A percentile compares a stretch with the other conserved stretches of the same genome.
phyloP scores from a whole-genome alignment of 2,797 vertebrate genomes.

The Mus caroli region DNA sequence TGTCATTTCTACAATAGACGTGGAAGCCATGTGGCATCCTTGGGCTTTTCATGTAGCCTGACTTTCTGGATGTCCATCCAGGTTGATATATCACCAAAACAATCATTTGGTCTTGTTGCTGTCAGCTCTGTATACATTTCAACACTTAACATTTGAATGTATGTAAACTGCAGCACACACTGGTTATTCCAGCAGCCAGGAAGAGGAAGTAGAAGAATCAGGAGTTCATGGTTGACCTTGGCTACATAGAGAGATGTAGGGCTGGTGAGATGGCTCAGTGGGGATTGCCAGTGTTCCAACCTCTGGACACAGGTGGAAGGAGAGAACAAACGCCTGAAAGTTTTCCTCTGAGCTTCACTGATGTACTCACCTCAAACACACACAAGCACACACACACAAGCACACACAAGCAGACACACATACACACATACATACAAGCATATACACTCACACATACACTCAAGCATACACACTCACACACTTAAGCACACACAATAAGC shows the following conservation, averaged over 20 bases:
- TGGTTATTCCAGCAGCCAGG: neutral
- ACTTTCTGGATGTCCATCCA: neutral
- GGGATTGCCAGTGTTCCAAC: neutral
- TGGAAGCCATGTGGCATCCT: neutral
- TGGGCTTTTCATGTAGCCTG: neutral
- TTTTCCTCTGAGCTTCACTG: neutral
- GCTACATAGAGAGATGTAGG: neutral
- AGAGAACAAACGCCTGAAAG: neutral
- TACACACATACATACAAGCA: fast-evolving
- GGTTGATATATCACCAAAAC: neutral
- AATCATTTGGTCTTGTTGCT: neutral
- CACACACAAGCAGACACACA: no score
- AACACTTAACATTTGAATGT: neutral
- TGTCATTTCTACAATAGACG: neutral
- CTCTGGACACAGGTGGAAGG: neutral
- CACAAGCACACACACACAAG: neutral
- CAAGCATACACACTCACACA: fast-evolving
- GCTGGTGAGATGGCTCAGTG: neutral
- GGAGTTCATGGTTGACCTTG: neutral
- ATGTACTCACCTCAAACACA: neutral
- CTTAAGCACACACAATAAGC: no score
- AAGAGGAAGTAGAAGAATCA: neutral
- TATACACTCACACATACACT: fast-evolving
- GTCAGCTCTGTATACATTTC: neutral
- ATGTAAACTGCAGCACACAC: neutral